Evolutionary conservation across 2,113 vertebrate species (phyloP), one percentile per base, ranked within the genome.

Genomic region (Arvicanthis niloticus): DNA sequence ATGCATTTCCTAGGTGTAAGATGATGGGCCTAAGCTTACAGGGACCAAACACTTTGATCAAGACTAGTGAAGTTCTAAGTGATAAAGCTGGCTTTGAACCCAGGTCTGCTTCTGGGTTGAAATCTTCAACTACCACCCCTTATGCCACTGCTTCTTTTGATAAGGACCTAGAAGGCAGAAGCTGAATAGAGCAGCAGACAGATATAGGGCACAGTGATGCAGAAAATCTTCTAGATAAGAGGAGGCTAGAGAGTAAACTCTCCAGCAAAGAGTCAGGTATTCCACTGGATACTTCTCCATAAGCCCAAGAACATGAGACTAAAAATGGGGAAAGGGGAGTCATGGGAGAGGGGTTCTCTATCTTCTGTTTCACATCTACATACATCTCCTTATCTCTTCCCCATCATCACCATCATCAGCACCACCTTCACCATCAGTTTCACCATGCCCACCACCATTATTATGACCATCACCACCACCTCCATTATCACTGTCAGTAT

Each of bases 231-330:
- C 70, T 0, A 7, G 68, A 82, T 9, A 22, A 42, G 48, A n/a
- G 3, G 11, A 21, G 0, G 11, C 40, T 2, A 4, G 21, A 37
- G 16, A 12, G 22, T 3, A 7, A 62, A 75, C 0, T 17, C 24
- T 22, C 1, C 53, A 40, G 85, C 26, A 60, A 42, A 53, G 78
- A 34, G 67, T 68, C 42, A 40, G n/a, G 6, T 1, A 1, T n/a
- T 26, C 48, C 9, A 24, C 67, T 8, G 45, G 37, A 73, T 1
- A 34, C 17, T 40, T 80, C 89, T 51, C 42, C 34, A n/a, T 82
- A 85, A 84, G 21, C 89, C 22, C n/a, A 62, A n/a, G 95, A 51
- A 26, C 19, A 2, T 7, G 88, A 53, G 58, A 19, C 8, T 15
- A 60, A 45, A 78, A 56, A 73, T 3, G 4, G 24, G 40, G 40